Evolutionary conservation across 2,113 vertebrate genomes (phyloP), one percentile per base, ranked within the genome.

Genomic region (Ceyx cyanopectus): DNA sequence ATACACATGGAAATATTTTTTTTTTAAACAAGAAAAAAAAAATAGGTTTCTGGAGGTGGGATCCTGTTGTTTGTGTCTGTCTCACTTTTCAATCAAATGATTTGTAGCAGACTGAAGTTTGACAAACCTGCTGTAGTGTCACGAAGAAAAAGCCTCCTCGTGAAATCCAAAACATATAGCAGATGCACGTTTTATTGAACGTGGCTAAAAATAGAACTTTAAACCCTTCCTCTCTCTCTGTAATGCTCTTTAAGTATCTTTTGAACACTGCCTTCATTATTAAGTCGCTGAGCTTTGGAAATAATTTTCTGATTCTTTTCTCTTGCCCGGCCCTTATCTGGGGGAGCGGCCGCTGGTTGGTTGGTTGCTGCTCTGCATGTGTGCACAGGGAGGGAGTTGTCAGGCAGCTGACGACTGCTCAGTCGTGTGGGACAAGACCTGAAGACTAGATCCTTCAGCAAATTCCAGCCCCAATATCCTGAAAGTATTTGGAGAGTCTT

Each of bases 101-200:
- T 77, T 91, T 45, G 41, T 91, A 81, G 53, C 37, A 95, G 91
- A 50, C 85, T 95, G 93, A 92, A 95, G 91, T 96, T 95, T 95
- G 94, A 96, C 76, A 81, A 92, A 84, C 72, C 85, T 18, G 8
- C 82, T 67, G 75, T 30, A 83, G 81, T 75, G 91, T 91, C 87
- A 53, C 1, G 2, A 78, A 83, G 89, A 90, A 93, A 85, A 85
- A 91, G 92, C 94, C 78, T 80, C 87, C 85, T 96, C 94, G 67
- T 89, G 86, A 94, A 95, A 93, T 96, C 87, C 94, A 95, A 96
- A 96, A 93, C 91, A 96, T 96, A 95, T 96, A 96, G 92, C 94
- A 95, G 95, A 95, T 94, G 93, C 93, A 96, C 95, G 94, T 94
- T 96, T 96, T 95, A 95, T 96, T 95, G 94, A 96, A 94, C 92